Evolutionary conservation across 2,797 vertebrate species (phyloP).

Genomic region (Mus spretus): DNA sequence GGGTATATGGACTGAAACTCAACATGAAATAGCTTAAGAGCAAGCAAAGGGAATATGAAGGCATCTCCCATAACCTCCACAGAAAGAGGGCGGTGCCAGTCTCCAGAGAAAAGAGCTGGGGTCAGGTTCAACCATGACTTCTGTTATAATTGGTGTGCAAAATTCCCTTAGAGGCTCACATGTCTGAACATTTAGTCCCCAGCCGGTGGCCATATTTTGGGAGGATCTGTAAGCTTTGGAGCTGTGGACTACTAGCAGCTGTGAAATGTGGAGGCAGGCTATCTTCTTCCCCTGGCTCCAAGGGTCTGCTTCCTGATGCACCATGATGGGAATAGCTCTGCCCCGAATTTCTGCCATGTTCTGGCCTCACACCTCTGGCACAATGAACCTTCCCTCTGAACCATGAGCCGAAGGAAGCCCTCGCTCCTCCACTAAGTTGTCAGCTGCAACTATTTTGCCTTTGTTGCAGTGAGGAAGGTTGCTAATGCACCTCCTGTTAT

Average conservation of each 20-base stretch:
- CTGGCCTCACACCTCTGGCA: no score
- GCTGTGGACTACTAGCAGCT: not conserved
- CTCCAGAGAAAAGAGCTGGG: not conserved
- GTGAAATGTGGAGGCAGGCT: no score
- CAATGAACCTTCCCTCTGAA: not conserved
- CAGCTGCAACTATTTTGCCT: not conserved
- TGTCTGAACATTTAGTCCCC: not conserved
- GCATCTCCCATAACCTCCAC: not conserved
- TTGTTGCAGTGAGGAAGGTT: not conserved
- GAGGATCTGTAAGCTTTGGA: not conserved
- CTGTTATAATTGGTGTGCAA: not conserved
- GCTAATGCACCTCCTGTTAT: not conserved
- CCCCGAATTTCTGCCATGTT: not conserved
- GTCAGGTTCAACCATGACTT: not conserved
- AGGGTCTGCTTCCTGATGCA: not conserved
- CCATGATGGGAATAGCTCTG: not conserved
- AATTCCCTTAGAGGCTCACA: not conserved
- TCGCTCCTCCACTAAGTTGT: not conserved
- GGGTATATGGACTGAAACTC: not conserved
- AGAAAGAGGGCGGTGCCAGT: not conserved
- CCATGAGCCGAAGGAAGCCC: not conserved
- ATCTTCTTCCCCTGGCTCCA: not conserved
- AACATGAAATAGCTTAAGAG: not conserved
- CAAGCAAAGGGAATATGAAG: not conserved
- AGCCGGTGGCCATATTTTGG: not conserved